Evolutionary conservation across 2,797 vertebrate species (phyloP).

Genomic region (Mormyrops boulengeri): DNA sequence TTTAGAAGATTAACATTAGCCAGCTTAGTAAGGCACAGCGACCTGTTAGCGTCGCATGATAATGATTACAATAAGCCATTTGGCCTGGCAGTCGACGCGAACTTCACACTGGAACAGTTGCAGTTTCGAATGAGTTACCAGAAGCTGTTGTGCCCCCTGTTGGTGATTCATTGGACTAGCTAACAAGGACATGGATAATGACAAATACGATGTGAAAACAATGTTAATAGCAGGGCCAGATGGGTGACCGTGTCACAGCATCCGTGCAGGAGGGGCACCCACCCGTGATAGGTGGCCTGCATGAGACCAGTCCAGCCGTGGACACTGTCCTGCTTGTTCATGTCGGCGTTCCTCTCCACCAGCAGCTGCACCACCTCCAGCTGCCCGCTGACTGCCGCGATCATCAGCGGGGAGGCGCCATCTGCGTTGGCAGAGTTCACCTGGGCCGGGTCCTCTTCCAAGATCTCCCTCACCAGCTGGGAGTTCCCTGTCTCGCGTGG

Average conservation of each 20-base stretch:
- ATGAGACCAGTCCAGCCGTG: conserved; percentile 96
- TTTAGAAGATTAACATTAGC: neutral
- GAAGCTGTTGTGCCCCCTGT: neutral
- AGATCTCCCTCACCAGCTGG: conserved; percentile 86
- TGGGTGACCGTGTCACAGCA: neutral
- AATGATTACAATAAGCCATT: neutral
- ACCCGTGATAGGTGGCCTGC: conserved; percentile 98
- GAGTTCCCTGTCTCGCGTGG: conserved; percentile 70
- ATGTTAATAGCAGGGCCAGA: neutral
- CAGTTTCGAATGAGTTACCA: neutral
- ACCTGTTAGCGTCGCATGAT: neutral
- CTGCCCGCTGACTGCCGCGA: conserved; percentile 88
- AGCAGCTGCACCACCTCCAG: conserved; percentile 87
- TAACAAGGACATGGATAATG: too few species aligned
- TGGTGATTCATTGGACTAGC: neutral
- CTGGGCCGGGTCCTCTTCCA: conserved; percentile 81
- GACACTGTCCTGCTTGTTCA: conserved; percentile 84
- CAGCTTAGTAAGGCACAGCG: neutral
- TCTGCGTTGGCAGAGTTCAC: conserved; percentile 87
- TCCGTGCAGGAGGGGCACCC: neutral
- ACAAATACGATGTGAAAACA: neutral
- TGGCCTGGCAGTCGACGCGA: neutral
- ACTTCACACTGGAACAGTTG: neutral
- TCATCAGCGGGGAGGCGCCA: conserved; percentile 90
- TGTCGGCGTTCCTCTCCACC: conserved; percentile 79